These are phyloP conservation scores for Aplochiton taeniatus DNA, from an alignment of 2,797 vertebrate genomes.

Conservation along the genomic window DNA sequence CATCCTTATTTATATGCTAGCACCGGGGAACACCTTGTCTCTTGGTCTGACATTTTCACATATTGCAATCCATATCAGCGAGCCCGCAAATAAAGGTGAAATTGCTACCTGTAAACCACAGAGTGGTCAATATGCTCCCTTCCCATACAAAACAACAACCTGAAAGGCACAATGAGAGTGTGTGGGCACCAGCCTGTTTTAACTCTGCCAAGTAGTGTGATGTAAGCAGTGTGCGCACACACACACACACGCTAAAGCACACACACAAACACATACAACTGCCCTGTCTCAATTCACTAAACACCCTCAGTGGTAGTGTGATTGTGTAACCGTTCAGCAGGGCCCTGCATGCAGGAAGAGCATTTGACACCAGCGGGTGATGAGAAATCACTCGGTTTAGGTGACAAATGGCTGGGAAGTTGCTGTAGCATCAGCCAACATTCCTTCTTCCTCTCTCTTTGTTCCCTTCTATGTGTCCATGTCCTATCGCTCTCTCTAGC, in stretches of 20 bases:
- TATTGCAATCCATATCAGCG: not conserved
- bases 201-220: too few relatives aligned
- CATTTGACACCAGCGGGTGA: conserved; percentile 52
- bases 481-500: conserved; percentile 2
- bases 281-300: conserved; percentile 22
- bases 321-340: conserved; percentile 11
- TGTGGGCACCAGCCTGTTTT: not conserved
- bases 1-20: not conserved
- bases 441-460: not conserved
- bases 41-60: not conserved
- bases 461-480: not conserved
- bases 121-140: not conserved
- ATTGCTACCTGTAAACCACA: not conserved
- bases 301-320: conserved; percentile 23
- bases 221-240: not conserved
- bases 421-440: not conserved
- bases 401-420: conserved; percentile 41
- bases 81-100: not conserved
- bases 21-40: not conserved
- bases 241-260: conserved; percentile 2
- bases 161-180: not conserved
- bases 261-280: conserved; percentile 7
- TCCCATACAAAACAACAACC: too few relatives aligned
- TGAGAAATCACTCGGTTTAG: conserved; percentile 46
- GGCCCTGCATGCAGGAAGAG: conserved; percentile 18